A percentile compares a stretch with the other conserved stretches of the same genome.
These are phyloP conservation scores for Odontothrips loti DNA, from an alignment of 2,888 invertebrate genomes.

Conservation along the genomic window DNA sequence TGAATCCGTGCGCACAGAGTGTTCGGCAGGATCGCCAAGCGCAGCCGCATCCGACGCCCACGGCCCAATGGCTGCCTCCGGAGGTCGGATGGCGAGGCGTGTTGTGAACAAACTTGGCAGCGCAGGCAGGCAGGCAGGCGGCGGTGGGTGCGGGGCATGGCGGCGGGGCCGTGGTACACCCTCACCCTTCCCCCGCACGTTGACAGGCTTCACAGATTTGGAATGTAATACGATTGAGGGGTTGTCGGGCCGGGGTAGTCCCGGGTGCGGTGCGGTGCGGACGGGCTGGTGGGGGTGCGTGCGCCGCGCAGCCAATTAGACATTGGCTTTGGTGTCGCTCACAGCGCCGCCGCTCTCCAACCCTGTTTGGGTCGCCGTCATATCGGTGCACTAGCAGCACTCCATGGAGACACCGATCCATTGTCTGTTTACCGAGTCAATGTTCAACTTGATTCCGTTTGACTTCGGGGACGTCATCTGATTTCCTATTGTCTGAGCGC, in stretches of 20 bases:
- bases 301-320: not conserved
- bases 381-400: too few species aligned
- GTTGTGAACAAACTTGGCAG: slow-evolving; percentile 1
- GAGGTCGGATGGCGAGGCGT: not conserved
- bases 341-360: not conserved
- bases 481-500: too few species aligned
- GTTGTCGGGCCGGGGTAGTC: not conserved
- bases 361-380: too few species aligned
- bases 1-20: too few species aligned
- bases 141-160: not conserved
- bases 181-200: not conserved
- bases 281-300: not conserved
- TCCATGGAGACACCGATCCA: too few species aligned
- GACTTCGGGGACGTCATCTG: too few species aligned
- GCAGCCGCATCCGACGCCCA: too few species aligned
- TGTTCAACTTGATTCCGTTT: too few species aligned
- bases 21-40: too few species aligned
- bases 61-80: too few species aligned
- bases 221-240: slow-evolving; percentile 6
- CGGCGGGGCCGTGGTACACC: not conserved
- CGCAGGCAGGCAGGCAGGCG: not conserved
- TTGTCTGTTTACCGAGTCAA: too few species aligned
- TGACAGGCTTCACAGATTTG: slow-evolving; percentile 6
- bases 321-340: not conserved
- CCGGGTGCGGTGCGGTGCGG: not conserved